These are phyloP conservation scores for Melanerpes formicivorus DNA, from an alignment of 2,113 vertebrate genomes.

Conservation along the genomic window DNA sequence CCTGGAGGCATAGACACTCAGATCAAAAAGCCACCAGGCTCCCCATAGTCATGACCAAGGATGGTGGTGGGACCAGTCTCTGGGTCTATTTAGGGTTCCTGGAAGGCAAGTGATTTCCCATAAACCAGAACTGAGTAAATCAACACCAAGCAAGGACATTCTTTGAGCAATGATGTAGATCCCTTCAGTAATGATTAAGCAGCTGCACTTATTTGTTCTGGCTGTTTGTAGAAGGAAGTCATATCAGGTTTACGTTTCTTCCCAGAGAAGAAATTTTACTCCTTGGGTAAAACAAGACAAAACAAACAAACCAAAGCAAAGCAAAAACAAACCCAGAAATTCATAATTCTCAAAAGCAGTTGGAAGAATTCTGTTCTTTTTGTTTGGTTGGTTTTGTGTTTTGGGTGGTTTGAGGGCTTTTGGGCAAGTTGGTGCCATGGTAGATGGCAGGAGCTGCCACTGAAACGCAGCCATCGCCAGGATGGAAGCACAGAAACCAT, in stretches of 20 bases:
- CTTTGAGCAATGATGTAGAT: background rate
- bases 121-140: background rate
- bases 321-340: background rate
- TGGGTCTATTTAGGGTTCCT: background rate
- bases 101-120: background rate
- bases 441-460: background rate
- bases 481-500: constrained; percentile 18
- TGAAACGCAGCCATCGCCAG: background rate
- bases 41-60: background rate
- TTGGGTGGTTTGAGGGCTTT: too few species aligned
- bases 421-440: background rate
- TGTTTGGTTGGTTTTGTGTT: background rate
- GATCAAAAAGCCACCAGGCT: background rate
- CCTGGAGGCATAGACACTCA: background rate
- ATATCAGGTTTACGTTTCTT: background rate
- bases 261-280: background rate
- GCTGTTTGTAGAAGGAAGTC: background rate
- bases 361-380: background rate
- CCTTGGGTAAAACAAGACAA: background rate
- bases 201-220: background rate
- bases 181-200: background rate
- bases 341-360: background rate
- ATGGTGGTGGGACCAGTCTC: background rate
- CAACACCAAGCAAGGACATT: background rate
- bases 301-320: background rate